Conservation (phyloP, 2,888 invertebrate species). For the Eretmocerus hayati region DNA sequence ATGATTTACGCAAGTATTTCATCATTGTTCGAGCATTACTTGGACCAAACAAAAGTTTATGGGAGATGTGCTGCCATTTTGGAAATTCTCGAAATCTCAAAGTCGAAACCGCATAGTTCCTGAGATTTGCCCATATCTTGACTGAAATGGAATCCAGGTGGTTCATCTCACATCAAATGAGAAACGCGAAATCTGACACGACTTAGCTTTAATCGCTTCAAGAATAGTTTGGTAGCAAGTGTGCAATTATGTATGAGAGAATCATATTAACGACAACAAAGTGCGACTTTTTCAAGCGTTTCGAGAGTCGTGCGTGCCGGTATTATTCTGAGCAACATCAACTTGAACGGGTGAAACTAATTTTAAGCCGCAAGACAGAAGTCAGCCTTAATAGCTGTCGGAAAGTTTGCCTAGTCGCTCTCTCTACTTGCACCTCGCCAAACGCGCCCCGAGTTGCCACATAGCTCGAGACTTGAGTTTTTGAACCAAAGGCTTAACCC, state of each 20-base stretch:
- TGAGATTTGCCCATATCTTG: too few species aligned
- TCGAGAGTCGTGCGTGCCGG: neutral
- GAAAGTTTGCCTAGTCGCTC: conserved; percentile 28
- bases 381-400: conserved; percentile 38
- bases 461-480: neutral
- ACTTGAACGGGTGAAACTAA: conserved; percentile 30
- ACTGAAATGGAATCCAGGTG: too few species aligned
- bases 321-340: neutral
- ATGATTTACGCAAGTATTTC: too few species aligned
- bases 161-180: too few species aligned
- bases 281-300: neutral
- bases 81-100: too few species aligned
- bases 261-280: neutral
- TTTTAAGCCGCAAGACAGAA: conserved; percentile 37
- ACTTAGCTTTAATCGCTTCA: too few species aligned
- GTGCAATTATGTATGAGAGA: neutral
- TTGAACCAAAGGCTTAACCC: neutral
- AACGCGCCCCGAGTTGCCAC: neutral
- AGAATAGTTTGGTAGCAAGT: too few species aligned
- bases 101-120: too few species aligned
- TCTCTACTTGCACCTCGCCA: neutral
- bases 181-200: too few species aligned
- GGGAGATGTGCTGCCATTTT: too few species aligned
- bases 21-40: too few species aligned
- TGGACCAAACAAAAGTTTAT: too few species aligned